Evolutionary conservation across 1,140 invertebrate genomes (phyloP).

Genomic region (Drosophila littoralis): DNA sequence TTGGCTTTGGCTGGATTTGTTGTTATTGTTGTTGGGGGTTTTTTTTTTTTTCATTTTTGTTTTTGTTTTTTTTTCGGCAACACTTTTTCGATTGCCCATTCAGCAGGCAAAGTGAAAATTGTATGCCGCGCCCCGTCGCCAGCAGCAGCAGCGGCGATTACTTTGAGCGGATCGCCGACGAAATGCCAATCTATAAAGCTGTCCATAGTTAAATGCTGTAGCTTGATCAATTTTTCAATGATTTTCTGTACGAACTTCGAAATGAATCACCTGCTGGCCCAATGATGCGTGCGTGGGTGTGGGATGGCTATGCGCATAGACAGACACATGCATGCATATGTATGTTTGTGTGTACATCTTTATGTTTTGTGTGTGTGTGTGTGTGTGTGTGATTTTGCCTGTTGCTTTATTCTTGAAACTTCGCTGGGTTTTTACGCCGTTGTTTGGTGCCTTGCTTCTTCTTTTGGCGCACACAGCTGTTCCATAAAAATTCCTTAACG

Average conservation of each 20-base stretch:
- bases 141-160: slow-evolving; percentile 9
- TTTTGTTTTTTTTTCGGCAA: slow-evolving; percentile 36
- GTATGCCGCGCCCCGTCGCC: slow-evolving; percentile 37
- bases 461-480: slow-evolving; percentile 66
- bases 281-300: slow-evolving; percentile 40
- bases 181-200: slow-evolving; percentile 27
- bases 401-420: slow-evolving; percentile 70
- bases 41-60: slow-evolving; percentile 2
- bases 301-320: slow-evolving; percentile 39
- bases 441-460: slow-evolving; percentile 35
- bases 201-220: slow-evolving; percentile 9
- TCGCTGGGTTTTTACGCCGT: slow-evolving; percentile 53
- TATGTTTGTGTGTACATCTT: not conserved
- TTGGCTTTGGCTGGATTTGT: slow-evolving; percentile 17
- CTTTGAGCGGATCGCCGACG: slow-evolving; percentile 6
- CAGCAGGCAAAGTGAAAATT: slow-evolving; percentile 54
- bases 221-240: slow-evolving; percentile 24
- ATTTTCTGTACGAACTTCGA: slow-evolving; percentile 31
- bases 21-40: slow-evolving; percentile 15
- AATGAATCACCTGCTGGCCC: slow-evolving; percentile 43
- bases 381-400: slow-evolving; percentile 34
- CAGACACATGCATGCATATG: slow-evolving; percentile 13
- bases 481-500: slow-evolving; percentile 58
- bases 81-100: slow-evolving; percentile 32
- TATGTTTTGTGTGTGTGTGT: slow-evolving; percentile 19